Conservation (phyloP, 2,888 invertebrate genomes). For the Mythimna lalbum region DNA sequence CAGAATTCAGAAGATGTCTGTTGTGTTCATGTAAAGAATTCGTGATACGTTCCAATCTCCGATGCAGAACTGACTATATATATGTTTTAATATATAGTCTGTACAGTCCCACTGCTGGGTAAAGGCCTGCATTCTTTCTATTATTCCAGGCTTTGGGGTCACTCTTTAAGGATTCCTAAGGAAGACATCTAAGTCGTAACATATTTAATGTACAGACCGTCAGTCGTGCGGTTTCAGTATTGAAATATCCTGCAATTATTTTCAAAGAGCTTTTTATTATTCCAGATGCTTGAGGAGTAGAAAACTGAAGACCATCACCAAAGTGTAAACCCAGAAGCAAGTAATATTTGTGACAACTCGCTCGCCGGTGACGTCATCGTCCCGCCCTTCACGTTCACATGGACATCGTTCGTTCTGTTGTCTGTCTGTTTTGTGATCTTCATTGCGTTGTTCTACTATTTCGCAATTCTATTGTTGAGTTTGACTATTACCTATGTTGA, state of each 20-base stretch:
- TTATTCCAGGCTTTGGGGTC: no score
- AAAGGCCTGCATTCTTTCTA: no score
- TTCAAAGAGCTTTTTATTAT: conserved; percentile 13
- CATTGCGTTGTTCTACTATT: conserved; percentile 55
- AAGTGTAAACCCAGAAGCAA: conserved; percentile 77
- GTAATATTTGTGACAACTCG: conserved; percentile 59
- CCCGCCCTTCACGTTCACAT: conserved; percentile 49
- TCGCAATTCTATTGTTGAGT: conserved; percentile 66
- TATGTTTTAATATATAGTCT: no score
- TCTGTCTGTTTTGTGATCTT: conserved; percentile 57
- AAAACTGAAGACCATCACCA: conserved; percentile 83
- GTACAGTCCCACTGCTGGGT: no score
- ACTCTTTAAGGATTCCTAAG: no score
- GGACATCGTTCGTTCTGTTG: conserved; percentile 60
- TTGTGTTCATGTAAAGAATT: background rate
- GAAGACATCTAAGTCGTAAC: no score
- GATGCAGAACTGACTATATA: background rate
- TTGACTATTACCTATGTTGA: conserved; percentile 67
- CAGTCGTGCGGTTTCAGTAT: no score
- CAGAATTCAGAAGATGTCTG: no score
- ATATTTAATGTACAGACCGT: no score
- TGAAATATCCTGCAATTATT: background rate
- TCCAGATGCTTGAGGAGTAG: conserved; percentile 84
- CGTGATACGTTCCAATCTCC: background rate
- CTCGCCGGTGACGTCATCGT: conserved; percentile 59